Percentiles rank a stretch among this genome's conserved stretches.
phyloP scores from a whole-genome alignment of 1,140 invertebrate species.

The Drosophila truncata region DNA sequence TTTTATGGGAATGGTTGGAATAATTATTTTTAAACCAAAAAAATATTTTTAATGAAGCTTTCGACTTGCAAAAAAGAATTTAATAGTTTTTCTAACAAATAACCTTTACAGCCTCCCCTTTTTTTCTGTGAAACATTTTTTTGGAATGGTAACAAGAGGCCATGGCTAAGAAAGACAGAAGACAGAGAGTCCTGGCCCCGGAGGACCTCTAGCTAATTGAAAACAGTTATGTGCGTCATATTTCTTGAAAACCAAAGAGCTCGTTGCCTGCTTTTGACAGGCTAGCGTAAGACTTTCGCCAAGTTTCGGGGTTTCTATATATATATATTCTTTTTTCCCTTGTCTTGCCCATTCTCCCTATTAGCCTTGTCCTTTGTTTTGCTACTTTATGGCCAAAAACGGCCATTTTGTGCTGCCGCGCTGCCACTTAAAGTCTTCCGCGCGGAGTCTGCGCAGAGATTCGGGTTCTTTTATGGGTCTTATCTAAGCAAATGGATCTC shows the following conservation, averaged over 20 bases:
- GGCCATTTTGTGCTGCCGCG: slow-evolving; percentile 45
- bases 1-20: too few species aligned
- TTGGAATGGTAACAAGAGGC: neutral
- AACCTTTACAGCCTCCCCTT: neutral
- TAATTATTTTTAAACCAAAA: too few species aligned
- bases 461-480: slow-evolving; percentile 24
- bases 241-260: slow-evolving; percentile 55
- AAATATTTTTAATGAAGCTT: too few species aligned
- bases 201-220: slow-evolving; percentile 64
- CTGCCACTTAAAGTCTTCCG: slow-evolving; percentile 38
- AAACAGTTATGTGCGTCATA: slow-evolving; percentile 68
- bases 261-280: slow-evolving; percentile 54
- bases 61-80: too few species aligned
- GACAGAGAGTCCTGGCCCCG: slow-evolving; percentile 35
- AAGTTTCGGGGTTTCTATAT: slow-evolving; percentile 18
- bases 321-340: neutral
- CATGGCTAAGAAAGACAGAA: slow-evolving; percentile 13
- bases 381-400: slow-evolving; percentile 53
- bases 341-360: slow-evolving; percentile 2
- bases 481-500: slow-evolving; percentile 56
- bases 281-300: slow-evolving; percentile 47
- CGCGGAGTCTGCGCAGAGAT: slow-evolving; percentile 56
- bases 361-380: slow-evolving; percentile 31
- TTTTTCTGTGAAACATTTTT: neutral
- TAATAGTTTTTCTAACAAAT: neutral